phyloP scores from a whole-genome alignment of 2,888 invertebrate genomes.

The Tenthredo amoena region DNA sequence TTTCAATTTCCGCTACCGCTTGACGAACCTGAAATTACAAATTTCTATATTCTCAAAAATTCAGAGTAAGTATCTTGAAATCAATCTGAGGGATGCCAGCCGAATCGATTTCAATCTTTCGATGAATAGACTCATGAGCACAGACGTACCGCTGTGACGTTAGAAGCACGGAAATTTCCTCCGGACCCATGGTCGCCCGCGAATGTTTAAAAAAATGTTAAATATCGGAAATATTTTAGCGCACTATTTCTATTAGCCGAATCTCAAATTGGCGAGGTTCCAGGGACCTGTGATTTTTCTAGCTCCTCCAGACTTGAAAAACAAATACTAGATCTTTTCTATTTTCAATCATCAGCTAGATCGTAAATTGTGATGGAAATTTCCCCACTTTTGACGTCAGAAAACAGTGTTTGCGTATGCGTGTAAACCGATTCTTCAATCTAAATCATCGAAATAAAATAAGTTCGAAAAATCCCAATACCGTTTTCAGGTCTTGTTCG shows the following conservation, averaged over 20 bases:
- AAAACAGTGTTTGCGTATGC: neutral
- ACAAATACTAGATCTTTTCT: neutral
- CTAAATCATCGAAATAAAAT: neutral
- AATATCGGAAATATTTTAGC: neutral
- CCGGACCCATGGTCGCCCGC: neutral
- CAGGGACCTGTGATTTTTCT: neutral
- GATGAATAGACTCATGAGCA: neutral
- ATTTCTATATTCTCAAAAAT: neutral
- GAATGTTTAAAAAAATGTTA: too few species aligned
- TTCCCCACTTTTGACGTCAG: neutral
- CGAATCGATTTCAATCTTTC: neutral
- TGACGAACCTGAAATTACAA: conserved; percentile 45
- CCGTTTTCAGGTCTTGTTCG: neutral
- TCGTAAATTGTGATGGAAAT: neutral
- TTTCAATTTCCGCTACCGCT: conserved; percentile 49
- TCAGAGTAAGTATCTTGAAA: neutral
- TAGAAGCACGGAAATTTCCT: neutral
- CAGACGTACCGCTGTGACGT: neutral
- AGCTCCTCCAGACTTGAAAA: neutral
- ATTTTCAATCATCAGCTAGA: neutral
- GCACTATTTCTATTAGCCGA: neutral
- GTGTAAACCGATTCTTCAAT: neutral
- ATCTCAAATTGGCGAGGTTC: neutral
- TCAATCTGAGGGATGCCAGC: neutral
- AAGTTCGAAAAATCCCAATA: neutral